Conservation (phyloP, 2,113 vertebrate genomes). For the Amphiprion percula region DNA sequence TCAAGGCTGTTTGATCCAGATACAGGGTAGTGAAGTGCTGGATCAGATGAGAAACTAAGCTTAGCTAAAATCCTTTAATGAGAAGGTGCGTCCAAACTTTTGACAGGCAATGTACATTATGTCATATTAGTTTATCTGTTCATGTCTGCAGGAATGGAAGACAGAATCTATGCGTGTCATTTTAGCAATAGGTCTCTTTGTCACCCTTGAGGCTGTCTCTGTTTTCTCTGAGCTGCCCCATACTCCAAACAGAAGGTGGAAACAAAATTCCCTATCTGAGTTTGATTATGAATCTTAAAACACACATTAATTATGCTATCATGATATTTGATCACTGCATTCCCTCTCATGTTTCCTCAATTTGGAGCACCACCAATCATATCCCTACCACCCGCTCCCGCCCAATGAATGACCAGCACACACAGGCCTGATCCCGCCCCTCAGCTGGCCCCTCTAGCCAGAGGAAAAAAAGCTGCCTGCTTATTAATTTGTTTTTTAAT, state of each 20-base stretch:
- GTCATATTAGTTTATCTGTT: too few species aligned
- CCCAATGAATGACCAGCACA: conserved; percentile 28
- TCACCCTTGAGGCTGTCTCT: too few species aligned
- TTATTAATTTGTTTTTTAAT: conserved; percentile 82
- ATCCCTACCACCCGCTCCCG: not conserved
- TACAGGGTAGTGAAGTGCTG: too few species aligned
- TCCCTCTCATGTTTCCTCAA: not conserved
- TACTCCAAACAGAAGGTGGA: not conserved
- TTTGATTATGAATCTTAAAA: not conserved
- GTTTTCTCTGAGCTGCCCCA: too few species aligned
- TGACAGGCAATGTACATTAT: too few species aligned
- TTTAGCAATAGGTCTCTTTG: too few species aligned
- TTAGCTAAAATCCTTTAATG: too few species aligned
- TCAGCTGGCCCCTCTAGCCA: conserved; percentile 21
- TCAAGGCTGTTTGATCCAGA: too few species aligned
- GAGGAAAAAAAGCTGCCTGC: conserved; percentile 40
- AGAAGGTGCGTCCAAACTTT: too few species aligned
- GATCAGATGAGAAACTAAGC: too few species aligned
- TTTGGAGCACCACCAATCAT: not conserved
- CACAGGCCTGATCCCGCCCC: conserved; percentile 22
- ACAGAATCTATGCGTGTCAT: too few species aligned
- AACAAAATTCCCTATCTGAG: not conserved
- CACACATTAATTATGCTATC: not conserved
- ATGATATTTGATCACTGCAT: not conserved
- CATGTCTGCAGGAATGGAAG: too few species aligned